These are phyloP conservation scores for Cephus pygmeus DNA, from an alignment of 2,888 invertebrate genomes.

Conservation along the genomic window DNA sequence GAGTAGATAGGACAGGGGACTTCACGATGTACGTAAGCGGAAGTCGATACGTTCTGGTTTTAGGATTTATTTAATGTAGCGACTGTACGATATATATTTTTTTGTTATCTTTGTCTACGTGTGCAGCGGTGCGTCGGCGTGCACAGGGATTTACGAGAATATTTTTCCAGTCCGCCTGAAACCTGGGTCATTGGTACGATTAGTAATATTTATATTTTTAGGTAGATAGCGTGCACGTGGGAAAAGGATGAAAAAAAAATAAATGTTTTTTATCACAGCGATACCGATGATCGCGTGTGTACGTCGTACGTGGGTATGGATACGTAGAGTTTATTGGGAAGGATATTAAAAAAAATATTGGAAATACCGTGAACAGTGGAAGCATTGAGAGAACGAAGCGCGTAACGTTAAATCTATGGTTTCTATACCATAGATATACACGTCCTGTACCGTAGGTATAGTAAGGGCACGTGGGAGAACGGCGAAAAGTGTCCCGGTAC, in stretches of 20 bases:
- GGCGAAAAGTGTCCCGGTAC: not conserved
- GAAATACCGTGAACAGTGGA: not conserved
- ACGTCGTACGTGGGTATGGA: not conserved
- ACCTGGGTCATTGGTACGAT: constrained; percentile 19
- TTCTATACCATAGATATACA: not conserved
- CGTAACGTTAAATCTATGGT: not conserved
- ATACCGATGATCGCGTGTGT: not conserved
- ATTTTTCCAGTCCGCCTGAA: constrained; percentile 8
- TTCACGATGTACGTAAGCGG: not conserved
- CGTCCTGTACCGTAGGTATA: not conserved
- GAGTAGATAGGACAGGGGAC: not conserved
- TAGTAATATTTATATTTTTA: constrained; percentile 37
- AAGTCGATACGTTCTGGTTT: not conserved
- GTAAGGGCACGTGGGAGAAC: not conserved
- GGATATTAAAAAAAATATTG: not conserved
- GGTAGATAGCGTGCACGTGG: constrained; percentile 22
- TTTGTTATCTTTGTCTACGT: not conserved
- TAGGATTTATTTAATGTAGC: not conserved
- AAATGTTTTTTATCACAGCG: not conserved
- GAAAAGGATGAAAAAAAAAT: not conserved
- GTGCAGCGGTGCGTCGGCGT: not conserved
- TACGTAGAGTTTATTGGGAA: not conserved
- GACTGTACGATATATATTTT: not conserved
- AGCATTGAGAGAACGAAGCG: not conserved
- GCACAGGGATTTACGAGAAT: constrained; percentile 14